Conservation (phyloP, 2,113 vertebrate species). For the Phocoena sinus region DNA sequence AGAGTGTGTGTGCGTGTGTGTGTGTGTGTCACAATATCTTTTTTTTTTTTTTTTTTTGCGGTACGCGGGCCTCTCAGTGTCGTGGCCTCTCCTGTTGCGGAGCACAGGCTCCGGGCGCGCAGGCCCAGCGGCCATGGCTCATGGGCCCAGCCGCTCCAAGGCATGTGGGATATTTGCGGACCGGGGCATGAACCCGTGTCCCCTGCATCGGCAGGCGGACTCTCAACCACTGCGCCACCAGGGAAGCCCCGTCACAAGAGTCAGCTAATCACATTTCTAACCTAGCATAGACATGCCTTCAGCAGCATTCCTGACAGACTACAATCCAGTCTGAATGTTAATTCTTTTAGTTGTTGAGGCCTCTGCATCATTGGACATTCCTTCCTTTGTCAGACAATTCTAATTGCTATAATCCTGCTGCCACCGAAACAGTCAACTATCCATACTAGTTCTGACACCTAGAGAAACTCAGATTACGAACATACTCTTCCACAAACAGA, state of each 20-base stretch:
- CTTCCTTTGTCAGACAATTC: not conserved
- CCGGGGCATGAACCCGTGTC: no score
- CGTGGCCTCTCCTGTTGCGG: no score
- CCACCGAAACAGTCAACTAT: not conserved
- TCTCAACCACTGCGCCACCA: no score
- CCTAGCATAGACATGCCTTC: not conserved
- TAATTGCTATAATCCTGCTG: not conserved
- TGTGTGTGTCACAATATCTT: not conserved
- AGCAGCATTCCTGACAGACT: not conserved
- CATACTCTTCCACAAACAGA: not conserved
- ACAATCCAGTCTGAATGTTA: not conserved
- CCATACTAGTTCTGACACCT: not conserved
- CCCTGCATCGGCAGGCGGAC: no score
- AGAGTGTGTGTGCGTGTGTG: not conserved
- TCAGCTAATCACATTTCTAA: not conserved
- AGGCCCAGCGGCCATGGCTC: no score
- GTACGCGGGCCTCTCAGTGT: no score
- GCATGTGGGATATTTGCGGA: no score
- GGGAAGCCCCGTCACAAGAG: not conserved
- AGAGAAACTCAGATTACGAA: not conserved
- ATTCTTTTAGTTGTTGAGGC: not conserved
- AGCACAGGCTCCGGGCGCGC: no score
- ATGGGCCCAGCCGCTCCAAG: no score
- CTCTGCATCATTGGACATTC: not conserved
- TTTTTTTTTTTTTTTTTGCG: fast-evolving